Base-by-base conservation (phyloP, 2,113 vertebrate species). In the Podocnemis expansa region DNA sequence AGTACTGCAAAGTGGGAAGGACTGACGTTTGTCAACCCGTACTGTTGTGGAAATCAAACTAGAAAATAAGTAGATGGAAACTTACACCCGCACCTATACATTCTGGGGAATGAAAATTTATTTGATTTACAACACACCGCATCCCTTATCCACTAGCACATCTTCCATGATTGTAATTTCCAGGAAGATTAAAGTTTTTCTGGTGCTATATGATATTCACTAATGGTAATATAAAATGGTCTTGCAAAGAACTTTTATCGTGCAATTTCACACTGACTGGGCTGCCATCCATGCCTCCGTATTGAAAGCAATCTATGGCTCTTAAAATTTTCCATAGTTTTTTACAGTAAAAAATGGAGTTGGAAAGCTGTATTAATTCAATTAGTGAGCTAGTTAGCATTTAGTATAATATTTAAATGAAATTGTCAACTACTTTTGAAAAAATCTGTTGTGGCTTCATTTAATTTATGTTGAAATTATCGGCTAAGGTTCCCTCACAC, bases 301-400 rank as follows among this genome's bases (percentile, higher is more conserved):
- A 90, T 84, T 63, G 80, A 96, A 95, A 96, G 90, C 87, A 82
- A 93, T 92, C 94, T 91, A 58, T 55, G 67, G 84, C 91, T 90
- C 38, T 87, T 88, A 96, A 89, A 87, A 93, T 91, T 97, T 76
- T 45, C 41, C 25, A 16, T 16, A 76, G 6, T 75, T 76, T 70
- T 76, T 76, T 76, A 76, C 24, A 76, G 24, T 96, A 93, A 84
- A 93, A 94, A 14, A 97, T 92, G 82, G 89, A 94, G 45, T 93
- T 93, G 85, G 89, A 95, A 87, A 95, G 81, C n/a, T 84, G 78
- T 82, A 87, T 63, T 90, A 85, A 97, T 95, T 95, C 96, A 95
- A 97, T 96, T 96, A 94, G 92, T 93, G 94, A 88, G 93, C 31
- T 94, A 96, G 96, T 96, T 97, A 96, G 82, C 70, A 43, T 25